Percentiles rank a stretch among this genome's conserved stretches.
Evolutionary conservation across 1,140 invertebrate genomes (phyloP).

Genomic region (Eubasilissa regina): DNA sequence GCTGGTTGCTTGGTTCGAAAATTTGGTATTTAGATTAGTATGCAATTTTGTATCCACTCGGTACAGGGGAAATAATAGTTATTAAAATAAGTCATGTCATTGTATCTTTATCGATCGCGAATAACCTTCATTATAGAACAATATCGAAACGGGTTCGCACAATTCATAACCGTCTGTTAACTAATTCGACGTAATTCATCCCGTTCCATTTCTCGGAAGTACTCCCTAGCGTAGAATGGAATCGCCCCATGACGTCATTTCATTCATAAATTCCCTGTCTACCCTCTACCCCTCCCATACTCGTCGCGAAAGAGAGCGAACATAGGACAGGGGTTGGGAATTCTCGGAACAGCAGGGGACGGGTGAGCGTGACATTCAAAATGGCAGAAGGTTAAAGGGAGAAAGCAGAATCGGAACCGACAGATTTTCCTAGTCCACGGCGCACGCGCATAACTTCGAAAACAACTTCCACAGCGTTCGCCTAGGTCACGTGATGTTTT

Average conservation of each 20-base stretch:
- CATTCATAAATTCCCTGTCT: slow-evolving; percentile 58
- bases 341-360: slow-evolving; percentile 17
- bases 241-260: slow-evolving; percentile 59
- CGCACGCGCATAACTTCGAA: neutral
- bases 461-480: slow-evolving; percentile 9
- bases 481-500: slow-evolving; percentile 33
- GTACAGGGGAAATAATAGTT: too few relatives aligned
- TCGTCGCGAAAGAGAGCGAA: slow-evolving; percentile 14
- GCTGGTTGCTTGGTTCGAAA: too few relatives aligned
- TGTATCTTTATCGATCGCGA: neutral
- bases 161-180: neutral
- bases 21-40: too few relatives aligned
- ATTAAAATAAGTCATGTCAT: too few relatives aligned
- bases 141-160: too few relatives aligned
- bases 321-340: neutral
- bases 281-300: slow-evolving; percentile 16
- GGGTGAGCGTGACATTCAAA: slow-evolving; percentile 43
- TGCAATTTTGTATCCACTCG: too few relatives aligned
- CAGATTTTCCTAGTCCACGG: too few relatives aligned
- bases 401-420: slow-evolving; percentile 24
- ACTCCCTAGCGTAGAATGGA: slow-evolving; percentile 51
- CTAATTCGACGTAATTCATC: slow-evolving; percentile 8
- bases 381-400: slow-evolving; percentile 34
- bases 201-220: slow-evolving; percentile 18
- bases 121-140: neutral